These are phyloP conservation scores for Ancistrus triradiatus DNA, from an alignment of 2,113 vertebrate genomes.

Conservation along the genomic window DNA sequence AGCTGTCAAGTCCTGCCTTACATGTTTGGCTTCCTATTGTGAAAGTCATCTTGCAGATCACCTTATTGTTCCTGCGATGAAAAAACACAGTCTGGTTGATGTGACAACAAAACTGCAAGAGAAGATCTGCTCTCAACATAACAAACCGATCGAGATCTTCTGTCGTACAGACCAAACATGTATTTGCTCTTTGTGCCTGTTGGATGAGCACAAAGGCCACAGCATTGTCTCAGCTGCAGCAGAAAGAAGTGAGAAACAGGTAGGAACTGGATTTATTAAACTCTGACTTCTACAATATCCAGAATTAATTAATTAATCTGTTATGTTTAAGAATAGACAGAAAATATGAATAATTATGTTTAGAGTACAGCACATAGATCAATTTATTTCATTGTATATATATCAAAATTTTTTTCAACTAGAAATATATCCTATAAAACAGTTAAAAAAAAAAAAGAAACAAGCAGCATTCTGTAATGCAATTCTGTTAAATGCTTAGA, in stretches of 20 bases:
- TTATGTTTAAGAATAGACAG: too few relatives aligned
- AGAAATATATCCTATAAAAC: too few relatives aligned
- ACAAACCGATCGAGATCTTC: not conserved
- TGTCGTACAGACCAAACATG: not conserved
- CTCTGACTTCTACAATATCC: not conserved
- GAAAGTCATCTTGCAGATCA: constrained; percentile 5
- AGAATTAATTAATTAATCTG: not conserved
- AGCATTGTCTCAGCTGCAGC: not conserved
- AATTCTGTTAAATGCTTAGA: too few relatives aligned
- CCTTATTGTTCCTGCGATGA: not conserved
- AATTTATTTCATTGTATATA: too few relatives aligned
- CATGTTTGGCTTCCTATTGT: not conserved
- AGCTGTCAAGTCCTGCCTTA: not conserved
- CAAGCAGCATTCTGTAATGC: too few relatives aligned
- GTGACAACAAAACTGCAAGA: not conserved
- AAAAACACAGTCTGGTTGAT: not conserved
- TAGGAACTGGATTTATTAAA: not conserved
- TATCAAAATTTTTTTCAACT: too few relatives aligned
- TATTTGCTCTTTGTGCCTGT: not conserved
- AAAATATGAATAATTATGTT: not conserved
- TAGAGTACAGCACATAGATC: not conserved
- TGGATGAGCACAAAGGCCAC: not conserved
- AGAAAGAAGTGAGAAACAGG: not conserved
- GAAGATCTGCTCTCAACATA: not conserved
- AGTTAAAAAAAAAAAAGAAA: too few relatives aligned